These are phyloP conservation scores for Euleptes europaea DNA, from an alignment of 2,113 vertebrate genomes.

Conservation along the genomic window DNA sequence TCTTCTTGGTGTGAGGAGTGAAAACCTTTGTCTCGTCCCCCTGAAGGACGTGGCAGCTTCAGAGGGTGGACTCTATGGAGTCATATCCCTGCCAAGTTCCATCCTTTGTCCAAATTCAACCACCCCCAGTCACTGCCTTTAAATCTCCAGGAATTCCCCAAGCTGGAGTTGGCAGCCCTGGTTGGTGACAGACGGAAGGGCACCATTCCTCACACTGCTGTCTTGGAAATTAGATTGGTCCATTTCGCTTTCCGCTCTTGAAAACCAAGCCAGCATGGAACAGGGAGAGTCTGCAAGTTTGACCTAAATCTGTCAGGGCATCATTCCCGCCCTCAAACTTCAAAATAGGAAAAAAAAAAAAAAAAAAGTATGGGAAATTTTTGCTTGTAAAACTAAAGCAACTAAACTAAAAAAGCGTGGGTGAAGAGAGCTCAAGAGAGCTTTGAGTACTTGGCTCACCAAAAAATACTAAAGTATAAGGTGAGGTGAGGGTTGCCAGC, in stretches of 20 bases:
- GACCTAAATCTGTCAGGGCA: slow-evolving; percentile 53
- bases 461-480: fast-evolving
- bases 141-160: too few species aligned
- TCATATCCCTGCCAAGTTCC: too few species aligned
- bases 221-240: not conserved
- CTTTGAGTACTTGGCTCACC: not conserved
- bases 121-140: too few species aligned
- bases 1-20: too few species aligned
- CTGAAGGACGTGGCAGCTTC: too few species aligned
- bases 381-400: not conserved
- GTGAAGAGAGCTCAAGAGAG: not conserved
- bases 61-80: too few species aligned
- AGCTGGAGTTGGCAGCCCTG: fast-evolving
- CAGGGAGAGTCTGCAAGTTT: not conserved
- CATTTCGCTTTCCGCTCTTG: slow-evolving; percentile 20
- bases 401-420: not conserved
- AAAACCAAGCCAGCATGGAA: not conserved
- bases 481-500: too few species aligned
- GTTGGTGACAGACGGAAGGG: not conserved
- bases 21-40: too few species aligned
- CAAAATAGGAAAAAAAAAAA: slow-evolving; percentile 23
- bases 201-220: too few species aligned
- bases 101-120: too few species aligned
- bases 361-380: slow-evolving; percentile 20
- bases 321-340: slow-evolving; percentile 12